phyloP scores from a whole-genome alignment of 2,113 vertebrate species.

The Myrmecobius fasciatus region DNA sequence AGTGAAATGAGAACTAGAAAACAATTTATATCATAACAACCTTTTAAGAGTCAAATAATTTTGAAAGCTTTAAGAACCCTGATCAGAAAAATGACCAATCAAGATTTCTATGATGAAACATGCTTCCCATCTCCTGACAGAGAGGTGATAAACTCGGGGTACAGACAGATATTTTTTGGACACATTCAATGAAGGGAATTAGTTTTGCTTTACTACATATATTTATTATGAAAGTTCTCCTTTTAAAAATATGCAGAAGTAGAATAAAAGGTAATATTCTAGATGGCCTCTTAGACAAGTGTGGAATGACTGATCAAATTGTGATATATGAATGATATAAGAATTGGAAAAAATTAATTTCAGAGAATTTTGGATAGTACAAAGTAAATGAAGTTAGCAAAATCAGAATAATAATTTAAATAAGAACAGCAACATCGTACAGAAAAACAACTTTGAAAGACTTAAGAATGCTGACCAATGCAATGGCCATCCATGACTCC shows the following conservation, averaged over 20 bases:
- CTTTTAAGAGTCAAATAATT: not conserved
- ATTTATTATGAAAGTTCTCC: not conserved
- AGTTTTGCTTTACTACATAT: not conserved
- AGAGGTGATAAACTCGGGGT: not conserved
- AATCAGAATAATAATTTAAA: not conserved
- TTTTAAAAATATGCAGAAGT: not conserved
- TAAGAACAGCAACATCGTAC: not conserved
- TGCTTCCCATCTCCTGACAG: not conserved
- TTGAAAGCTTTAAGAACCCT: not conserved
- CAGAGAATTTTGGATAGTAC: no score
- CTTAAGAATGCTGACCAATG: not conserved
- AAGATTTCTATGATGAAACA: not conserved
- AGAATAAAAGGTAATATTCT: no score
- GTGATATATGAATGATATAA: no score
- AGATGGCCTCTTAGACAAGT: no score
- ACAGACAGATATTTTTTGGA: not conserved
- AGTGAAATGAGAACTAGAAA: not conserved
- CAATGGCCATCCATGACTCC: not conserved
- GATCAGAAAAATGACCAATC: not conserved
- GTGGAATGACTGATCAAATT: no score
- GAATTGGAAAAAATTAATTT: no score
- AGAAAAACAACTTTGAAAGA: not conserved
- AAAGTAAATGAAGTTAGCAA: not conserved
- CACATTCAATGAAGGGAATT: not conserved
- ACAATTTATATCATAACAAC: not conserved